Base-by-base conservation (phyloP, 2,888 invertebrate genomes). In the Acleris holmiana region DNA sequence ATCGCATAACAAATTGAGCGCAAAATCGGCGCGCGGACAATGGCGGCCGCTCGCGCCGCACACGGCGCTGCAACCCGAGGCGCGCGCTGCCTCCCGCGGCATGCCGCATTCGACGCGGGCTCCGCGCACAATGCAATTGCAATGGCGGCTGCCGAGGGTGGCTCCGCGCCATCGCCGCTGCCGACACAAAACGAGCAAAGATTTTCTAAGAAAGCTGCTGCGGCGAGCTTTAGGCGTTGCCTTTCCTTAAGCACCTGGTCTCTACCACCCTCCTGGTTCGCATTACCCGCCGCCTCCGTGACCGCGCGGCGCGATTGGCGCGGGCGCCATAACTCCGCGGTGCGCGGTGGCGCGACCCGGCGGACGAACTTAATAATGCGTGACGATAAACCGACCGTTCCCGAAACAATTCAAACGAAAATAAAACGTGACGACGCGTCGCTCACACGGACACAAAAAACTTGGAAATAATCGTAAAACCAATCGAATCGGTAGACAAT, bases 1-100 rank as follows among this genome's bases (percentile, higher is more conserved):
- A 84, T 84, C 80, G 80, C 73, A 78, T 78, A 84, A 84, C 88
- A 84, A 88, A 88, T 87, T 85, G 82, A 81, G 78, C 84, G 84
- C 74, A 78, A 85, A 83, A 84, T 82, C 76, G 82, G 61, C 67
- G 63, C 59, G 62, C 61, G 69, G 68, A 72, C 76, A 74, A 71
- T 72, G 72, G 74, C 72, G 70, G 69, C 78, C 80, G 78, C 67
- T 19, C 67, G 54, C 48, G n/a, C 73, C 68, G 79, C 77, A 76
- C 82, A 86, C 89, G 86, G 85, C 85, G 73, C 83, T 83, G 88
- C 83, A 88, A 89, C 77, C 74, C 80, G 77, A 78, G 71, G 64
- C 68, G 66, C 46, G 60, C 66, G 61, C 66, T 61, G 78, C 78
- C 84, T 73, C 72, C 58, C 73, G 72, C 78, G 78, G 72, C 67